Percentiles rank a stretch among this genome's conserved stretches.
Evolutionary conservation across 2,797 vertebrate genomes (phyloP).

Genomic region (Falco berigora): DNA sequence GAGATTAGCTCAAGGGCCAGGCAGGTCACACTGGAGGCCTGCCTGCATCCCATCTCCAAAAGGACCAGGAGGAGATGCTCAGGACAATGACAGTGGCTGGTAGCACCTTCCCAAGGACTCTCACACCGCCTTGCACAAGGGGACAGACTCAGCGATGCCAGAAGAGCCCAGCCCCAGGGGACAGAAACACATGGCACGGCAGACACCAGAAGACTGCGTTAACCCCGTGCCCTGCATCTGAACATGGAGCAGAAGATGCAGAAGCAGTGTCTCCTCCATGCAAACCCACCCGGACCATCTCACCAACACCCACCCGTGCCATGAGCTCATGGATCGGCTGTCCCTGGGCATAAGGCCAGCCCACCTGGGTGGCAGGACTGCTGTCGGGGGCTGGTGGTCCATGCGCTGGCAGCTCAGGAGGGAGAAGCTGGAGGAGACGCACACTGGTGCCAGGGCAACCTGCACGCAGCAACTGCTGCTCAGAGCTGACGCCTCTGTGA

Average conservation of each 20-base stretch:
- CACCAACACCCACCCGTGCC: accelerated
- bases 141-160: background rate
- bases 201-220: background rate
- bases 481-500: background rate
- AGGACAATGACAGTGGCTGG: background rate
- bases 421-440: background rate
- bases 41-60: background rate
- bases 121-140: accelerated
- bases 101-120: background rate
- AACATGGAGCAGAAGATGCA: background rate
- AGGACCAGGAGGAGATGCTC: background rate
- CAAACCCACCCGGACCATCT: background rate
- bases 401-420: accelerated
- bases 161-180: background rate
- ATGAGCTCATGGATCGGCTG: accelerated
- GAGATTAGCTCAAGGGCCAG: background rate
- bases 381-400: accelerated
- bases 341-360: background rate
- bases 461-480: background rate
- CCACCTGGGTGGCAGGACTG: background rate
- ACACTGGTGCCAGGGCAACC: background rate
- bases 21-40: background rate
- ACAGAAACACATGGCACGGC: accelerated
- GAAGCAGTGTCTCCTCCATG: accelerated
- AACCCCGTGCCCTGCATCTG: accelerated